A percentile compares a stretch with the other conserved stretches of the same genome.
phyloP scores from a whole-genome alignment of 2,113 vertebrate species.

The Pagrus major region DNA sequence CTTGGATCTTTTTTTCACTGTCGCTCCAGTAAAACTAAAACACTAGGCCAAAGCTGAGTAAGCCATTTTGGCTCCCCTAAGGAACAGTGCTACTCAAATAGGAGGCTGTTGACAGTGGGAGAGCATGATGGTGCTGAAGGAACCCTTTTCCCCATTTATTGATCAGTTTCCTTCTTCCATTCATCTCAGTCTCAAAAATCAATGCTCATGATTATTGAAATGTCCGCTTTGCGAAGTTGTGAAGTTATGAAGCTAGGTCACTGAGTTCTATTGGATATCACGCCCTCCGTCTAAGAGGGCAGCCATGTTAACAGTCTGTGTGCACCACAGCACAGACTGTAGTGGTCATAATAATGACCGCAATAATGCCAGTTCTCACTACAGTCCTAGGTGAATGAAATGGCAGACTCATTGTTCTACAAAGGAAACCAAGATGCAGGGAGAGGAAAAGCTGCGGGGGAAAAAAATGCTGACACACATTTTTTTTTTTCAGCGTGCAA shows the following conservation, averaged over 20 bases:
- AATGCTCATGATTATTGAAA: conserved; percentile 41
- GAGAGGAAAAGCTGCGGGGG: conserved; percentile 54
- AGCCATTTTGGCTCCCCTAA: background rate
- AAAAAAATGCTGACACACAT: conserved; percentile 72
- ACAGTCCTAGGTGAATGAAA: conserved; percentile 26
- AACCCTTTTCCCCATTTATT: conserved; percentile 1
- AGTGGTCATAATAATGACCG: conserved; percentile 52
- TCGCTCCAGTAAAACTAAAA: conserved; percentile 36
- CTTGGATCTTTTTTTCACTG: conserved; percentile 6
- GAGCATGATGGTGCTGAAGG: conserved; percentile 3
- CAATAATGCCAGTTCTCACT: conserved; percentile 54
- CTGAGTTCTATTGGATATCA: conserved; percentile 48
- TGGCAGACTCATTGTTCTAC: conserved; percentile 73
- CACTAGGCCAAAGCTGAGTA: conserved; percentile 46
- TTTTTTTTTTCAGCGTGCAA: conserved; percentile 68
- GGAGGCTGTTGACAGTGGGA: conserved; percentile 25
- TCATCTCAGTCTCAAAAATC: conserved; percentile 29
- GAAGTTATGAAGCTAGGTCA: conserved; percentile 36
- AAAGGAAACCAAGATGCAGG: conserved; percentile 69
- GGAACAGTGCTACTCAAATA: conserved; percentile 11
- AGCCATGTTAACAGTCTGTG: background rate
- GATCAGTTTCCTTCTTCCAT: conserved; percentile 11
- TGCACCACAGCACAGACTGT: conserved; percentile 14
- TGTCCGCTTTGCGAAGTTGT: background rate
- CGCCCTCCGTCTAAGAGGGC: conserved; percentile 15